phyloP scores from a whole-genome alignment of 2,113 vertebrate genomes.

The Laterallus jamaicensis region DNA sequence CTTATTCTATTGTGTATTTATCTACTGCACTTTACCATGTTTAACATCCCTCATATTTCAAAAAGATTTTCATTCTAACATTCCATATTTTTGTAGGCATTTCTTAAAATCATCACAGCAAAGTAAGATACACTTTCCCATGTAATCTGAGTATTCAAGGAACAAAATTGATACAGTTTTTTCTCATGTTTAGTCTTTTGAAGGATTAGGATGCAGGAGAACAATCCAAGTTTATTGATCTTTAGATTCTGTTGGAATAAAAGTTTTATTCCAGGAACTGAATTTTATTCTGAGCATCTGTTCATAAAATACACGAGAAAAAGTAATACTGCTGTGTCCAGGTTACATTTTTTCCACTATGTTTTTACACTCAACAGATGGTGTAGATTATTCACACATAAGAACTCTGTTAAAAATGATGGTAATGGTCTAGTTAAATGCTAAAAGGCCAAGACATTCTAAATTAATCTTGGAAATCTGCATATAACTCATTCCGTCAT shows the following conservation, averaged over 20 bases:
- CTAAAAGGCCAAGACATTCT: background rate
- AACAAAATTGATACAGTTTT: background rate
- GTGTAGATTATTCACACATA: slow-evolving; percentile 13
- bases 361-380: slow-evolving; percentile 9
- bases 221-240: background rate
- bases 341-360: slow-evolving; percentile 2
- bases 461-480: slow-evolving; percentile 17
- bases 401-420: slow-evolving; percentile 5
- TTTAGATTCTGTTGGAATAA: slow-evolving; percentile 6
- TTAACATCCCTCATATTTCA: background rate
- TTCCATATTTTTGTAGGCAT: background rate
- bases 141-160: background rate
- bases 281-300: slow-evolving; percentile 3
- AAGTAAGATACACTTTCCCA: background rate
- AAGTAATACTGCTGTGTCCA: background rate
- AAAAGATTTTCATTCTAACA: background rate
- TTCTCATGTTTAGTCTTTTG: background rate
- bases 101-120: background rate
- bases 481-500: background rate
- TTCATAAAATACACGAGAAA: slow-evolving; percentile 20
- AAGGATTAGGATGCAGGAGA: background rate
- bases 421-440: background rate
- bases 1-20: background rate
- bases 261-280: background rate
- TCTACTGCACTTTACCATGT: background rate